These are phyloP conservation scores for Rhogogaster chlorosoma DNA, from an alignment of 2,888 invertebrate species.

Conservation along the genomic window DNA sequence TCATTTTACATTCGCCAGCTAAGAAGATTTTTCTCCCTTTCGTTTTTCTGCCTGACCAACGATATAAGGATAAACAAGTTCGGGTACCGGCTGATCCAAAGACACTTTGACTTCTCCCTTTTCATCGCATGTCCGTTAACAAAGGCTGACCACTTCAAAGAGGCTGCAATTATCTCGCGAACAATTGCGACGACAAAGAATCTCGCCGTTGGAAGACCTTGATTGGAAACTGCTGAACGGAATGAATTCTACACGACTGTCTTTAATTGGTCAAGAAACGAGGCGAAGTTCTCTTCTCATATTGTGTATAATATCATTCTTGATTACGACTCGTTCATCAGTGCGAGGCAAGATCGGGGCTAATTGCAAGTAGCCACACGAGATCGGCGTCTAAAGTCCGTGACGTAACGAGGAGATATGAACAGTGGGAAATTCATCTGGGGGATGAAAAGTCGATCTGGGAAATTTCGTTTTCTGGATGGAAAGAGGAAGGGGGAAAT, in stretches of 20 bases:
- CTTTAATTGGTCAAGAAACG: not conserved
- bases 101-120: constrained; percentile 6
- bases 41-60: not conserved
- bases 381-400: not conserved
- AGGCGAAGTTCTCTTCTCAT: not conserved
- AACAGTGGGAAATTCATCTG: not conserved
- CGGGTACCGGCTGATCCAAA: not conserved
- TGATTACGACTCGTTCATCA: not conserved
- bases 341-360: not conserved
- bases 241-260: not conserved
- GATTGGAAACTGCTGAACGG: too few relatives aligned
- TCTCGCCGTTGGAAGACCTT: not conserved
- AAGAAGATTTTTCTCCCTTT: not conserved
- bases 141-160: constrained; percentile 35
- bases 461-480: constrained; percentile 12
- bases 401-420: not conserved
- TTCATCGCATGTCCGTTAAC: not conserved
- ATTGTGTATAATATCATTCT: not conserved
- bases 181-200: not conserved
- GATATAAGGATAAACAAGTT: not conserved
- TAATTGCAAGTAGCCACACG: not conserved
- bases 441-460: not conserved
- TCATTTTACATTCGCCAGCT: not conserved
- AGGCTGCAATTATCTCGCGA: not conserved
- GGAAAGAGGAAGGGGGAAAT: not conserved